Evolutionary conservation across 1,140 invertebrate species (phyloP).

Genomic region (Zaprionus davidi): DNA sequence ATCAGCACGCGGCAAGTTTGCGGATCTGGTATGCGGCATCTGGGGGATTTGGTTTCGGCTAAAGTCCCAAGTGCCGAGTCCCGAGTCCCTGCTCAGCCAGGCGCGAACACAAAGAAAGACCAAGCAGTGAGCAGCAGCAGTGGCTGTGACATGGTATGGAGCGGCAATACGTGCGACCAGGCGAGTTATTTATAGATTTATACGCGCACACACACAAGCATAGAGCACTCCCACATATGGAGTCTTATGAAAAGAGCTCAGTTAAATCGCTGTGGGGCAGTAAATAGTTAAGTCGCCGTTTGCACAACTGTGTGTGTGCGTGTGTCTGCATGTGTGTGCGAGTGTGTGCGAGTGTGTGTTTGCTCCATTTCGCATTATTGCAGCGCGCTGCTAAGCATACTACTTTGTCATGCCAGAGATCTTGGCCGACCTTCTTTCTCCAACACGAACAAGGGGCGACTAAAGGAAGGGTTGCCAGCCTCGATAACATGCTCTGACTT

Average conservation of each 20-base stretch:
- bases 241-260: slow-evolving; percentile 34
- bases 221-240: slow-evolving; percentile 18
- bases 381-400: slow-evolving; percentile 59
- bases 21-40: slow-evolving; percentile 33
- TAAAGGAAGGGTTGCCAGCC: background rate
- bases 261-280: slow-evolving; percentile 61
- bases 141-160: slow-evolving; percentile 5
- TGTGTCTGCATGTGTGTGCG: slow-evolving; percentile 14
- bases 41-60: slow-evolving; percentile 29
- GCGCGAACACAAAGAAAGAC: slow-evolving; percentile 39
- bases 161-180: slow-evolving; percentile 31
- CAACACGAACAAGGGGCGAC: background rate
- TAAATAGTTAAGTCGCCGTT: slow-evolving; percentile 59
- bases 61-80: slow-evolving; percentile 27
- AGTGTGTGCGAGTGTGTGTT: slow-evolving; percentile 11
- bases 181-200: slow-evolving; percentile 73
- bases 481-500: slow-evolving; percentile 35
- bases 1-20: slow-evolving; percentile 60
- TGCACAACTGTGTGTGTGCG: slow-evolving; percentile 25
- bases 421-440: slow-evolving; percentile 40
- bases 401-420: slow-evolving; percentile 50
- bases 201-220: slow-evolving; percentile 16
- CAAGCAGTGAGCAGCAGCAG: slow-evolving; percentile 11
- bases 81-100: slow-evolving; percentile 28
- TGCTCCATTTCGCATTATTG: slow-evolving; percentile 58